phyloP scores from a whole-genome alignment of 2,888 invertebrate genomes.

The Polydrusus pterygomalis region DNA sequence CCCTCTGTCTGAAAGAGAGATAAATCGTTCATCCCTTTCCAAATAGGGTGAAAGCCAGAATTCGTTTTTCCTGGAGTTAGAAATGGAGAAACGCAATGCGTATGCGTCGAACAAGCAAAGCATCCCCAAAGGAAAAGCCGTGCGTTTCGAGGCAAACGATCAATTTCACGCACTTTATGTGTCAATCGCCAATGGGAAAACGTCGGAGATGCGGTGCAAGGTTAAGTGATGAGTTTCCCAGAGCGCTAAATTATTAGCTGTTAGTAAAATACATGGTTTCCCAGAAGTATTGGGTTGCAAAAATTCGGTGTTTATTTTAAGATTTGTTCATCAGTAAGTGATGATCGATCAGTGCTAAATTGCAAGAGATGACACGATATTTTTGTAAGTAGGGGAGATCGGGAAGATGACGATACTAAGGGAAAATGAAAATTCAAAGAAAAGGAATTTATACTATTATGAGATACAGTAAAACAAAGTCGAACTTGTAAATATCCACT shows the following conservation, averaged over 20 bases:
- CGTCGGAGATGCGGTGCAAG: conserved; percentile 24
- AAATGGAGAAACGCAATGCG: conserved; percentile 3
- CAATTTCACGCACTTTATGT: conserved; percentile 27
- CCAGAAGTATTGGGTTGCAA: conserved; percentile 14
- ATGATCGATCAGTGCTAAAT: no score
- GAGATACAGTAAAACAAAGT: no score
- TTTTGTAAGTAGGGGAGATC: no score
- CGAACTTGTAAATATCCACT: no score
- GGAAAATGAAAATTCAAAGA: no score
- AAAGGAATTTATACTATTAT: no score
- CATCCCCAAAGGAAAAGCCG: conserved; percentile 24
- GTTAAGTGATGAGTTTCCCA: conserved; percentile 34
- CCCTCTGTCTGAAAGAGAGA: conserved; percentile 62
- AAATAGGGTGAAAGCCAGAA: conserved; percentile 65
- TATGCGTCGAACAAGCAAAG: conserved; percentile 24
- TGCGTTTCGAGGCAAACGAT: conserved; percentile 23
- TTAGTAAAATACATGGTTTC: conserved; percentile 18
- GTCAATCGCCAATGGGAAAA: conserved; percentile 32
- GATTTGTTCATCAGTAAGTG: background rate
- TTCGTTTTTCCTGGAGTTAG: conserved; percentile 16
- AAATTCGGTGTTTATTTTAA: background rate
- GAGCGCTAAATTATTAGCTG: conserved; percentile 27
- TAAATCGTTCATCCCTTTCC: conserved; percentile 68
- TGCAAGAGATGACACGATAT: no score
- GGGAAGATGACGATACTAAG: no score